phyloP scores from a whole-genome alignment of 2,888 invertebrate species.

The Exephanes ischioxanthus region DNA sequence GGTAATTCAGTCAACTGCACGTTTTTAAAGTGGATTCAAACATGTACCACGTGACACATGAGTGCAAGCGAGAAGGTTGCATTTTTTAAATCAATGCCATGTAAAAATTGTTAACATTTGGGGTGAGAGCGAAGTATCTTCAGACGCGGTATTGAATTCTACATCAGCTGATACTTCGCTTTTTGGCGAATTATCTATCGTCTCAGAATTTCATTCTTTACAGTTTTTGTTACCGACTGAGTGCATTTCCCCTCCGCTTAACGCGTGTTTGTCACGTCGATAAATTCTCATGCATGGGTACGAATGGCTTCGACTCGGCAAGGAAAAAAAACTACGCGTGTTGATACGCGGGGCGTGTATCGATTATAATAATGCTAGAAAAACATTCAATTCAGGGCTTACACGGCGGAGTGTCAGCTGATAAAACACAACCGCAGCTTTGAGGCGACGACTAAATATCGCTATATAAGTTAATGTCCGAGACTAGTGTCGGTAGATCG shows the following conservation, averaged over 20 bases:
- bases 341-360: background rate
- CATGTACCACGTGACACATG: too few species aligned
- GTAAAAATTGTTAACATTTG: too few species aligned
- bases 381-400: background rate
- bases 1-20: background rate
- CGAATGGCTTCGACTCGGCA: background rate
- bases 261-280: background rate
- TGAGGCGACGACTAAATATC: background rate
- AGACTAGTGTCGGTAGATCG: background rate
- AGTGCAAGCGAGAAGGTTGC: too few species aligned
- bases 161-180: too few species aligned
- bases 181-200: too few species aligned
- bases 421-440: background rate
- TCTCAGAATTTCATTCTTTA: too few species aligned
- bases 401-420: too few species aligned
- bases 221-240: too few species aligned
- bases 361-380: background rate
- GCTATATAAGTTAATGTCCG: background rate
- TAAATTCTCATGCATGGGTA: slow-evolving; percentile 24
- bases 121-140: too few species aligned
- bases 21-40: background rate
- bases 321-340: background rate
- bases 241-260: too few species aligned
- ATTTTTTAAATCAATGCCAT: too few species aligned
- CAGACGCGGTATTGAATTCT: too few species aligned